Conservation (phyloP, 2,797 vertebrate species). For the Lacerta agilis region DNA sequence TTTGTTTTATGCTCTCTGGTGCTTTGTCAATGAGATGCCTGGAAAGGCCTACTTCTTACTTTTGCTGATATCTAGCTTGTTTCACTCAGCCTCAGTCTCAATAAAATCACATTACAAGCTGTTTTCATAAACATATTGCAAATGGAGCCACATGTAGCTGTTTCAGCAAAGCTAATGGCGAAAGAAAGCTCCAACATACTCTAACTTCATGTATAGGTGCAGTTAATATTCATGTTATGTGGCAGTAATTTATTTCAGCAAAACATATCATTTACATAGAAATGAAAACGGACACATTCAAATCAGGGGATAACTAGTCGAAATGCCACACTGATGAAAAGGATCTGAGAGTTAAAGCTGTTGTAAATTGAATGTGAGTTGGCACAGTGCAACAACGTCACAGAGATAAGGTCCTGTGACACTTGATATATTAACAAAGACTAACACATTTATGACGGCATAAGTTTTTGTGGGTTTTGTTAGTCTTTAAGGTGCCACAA, state of each 20-base stretch:
- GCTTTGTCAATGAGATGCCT: neutral
- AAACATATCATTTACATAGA: slow-evolving; percentile 19
- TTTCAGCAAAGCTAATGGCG: slow-evolving; percentile 30
- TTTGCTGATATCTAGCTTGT: slow-evolving; percentile 57
- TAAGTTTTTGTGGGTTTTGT: too few species aligned
- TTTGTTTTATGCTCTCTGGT: too few species aligned
- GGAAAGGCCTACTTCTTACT: slow-evolving; percentile 29
- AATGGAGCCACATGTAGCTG: slow-evolving; percentile 31
- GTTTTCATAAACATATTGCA: slow-evolving; percentile 22
- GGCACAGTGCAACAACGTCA: neutral
- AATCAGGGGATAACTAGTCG: slow-evolving; percentile 6
- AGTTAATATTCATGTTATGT: neutral
- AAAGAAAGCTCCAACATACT: neutral
- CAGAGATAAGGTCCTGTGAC: neutral
- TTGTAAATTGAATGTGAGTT: neutral
- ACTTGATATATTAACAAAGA: too few species aligned
- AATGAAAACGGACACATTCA: slow-evolving; percentile 19
- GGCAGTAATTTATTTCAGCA: slow-evolving; percentile 11
- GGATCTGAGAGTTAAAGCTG: neutral
- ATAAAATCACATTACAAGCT: slow-evolving; percentile 51
- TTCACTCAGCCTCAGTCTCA: slow-evolving; percentile 66
- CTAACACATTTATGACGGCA: too few species aligned
- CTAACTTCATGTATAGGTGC: neutral
- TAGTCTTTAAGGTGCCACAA: neutral
- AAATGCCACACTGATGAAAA: slow-evolving; percentile 13